Conservation (phyloP, 2,888 invertebrate species). For the Endotricha flammealis region DNA sequence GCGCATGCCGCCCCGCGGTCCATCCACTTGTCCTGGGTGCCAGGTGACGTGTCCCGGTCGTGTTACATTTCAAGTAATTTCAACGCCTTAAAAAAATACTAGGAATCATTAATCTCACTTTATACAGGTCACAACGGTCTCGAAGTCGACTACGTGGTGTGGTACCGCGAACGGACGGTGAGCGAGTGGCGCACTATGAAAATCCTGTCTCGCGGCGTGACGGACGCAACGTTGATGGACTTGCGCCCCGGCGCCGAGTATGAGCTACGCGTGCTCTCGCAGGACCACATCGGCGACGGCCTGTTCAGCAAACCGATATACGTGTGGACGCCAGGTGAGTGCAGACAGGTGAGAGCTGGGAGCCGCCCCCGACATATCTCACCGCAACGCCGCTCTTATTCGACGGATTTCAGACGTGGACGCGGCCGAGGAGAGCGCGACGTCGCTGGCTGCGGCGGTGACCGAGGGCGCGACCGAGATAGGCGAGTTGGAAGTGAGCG, state of each 20-base stretch:
- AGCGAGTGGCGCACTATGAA: slow-evolving; percentile 91
- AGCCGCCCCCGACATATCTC: not conserved
- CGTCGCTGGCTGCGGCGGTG: slow-evolving; percentile 26
- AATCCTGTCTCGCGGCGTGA: slow-evolving; percentile 83
- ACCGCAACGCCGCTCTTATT: not conserved
- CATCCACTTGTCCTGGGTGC: slow-evolving; percentile 89
- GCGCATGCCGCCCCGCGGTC: slow-evolving; percentile 84
- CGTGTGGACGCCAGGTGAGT: slow-evolving; percentile 81
- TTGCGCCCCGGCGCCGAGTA: slow-evolving; percentile 87
- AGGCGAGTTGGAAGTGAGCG: slow-evolving; percentile 80
- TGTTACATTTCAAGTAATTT: not conserved
- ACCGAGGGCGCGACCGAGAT: slow-evolving; percentile 46
- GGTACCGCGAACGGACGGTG: slow-evolving; percentile 87
- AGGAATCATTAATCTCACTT: too few relatives aligned
- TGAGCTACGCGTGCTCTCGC: slow-evolving; percentile 93
- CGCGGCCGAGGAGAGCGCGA: slow-evolving; percentile 24
- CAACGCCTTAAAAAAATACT: not conserved
- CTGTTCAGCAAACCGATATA: slow-evolving; percentile 91
- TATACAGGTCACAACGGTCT: slow-evolving; percentile 83
- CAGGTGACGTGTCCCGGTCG: slow-evolving; percentile 55
- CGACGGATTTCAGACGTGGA: slow-evolving; percentile 22
- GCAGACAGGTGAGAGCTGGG: too few relatives aligned
- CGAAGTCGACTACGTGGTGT: slow-evolving; percentile 89
- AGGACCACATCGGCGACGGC: slow-evolving; percentile 91
- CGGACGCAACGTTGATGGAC: slow-evolving; percentile 87